Base-by-base conservation (phyloP, 2,888 invertebrate species). In the Pyrocoelia pectoralis region DNA sequence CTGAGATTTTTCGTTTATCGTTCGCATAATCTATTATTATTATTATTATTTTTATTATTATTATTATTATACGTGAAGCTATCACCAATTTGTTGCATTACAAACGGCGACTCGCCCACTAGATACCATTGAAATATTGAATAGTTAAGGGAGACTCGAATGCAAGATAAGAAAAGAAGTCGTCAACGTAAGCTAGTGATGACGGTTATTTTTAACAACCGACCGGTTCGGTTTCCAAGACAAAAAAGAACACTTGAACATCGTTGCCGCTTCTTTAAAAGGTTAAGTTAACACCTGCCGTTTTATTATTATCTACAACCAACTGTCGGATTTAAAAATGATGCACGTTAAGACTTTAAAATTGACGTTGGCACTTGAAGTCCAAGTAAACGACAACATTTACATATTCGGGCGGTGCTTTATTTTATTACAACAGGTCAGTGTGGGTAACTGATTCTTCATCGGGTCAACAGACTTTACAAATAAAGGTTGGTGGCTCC, bases 401-500 rank as follows among this genome's bases (percentile, higher is more conserved):
- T 6, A 24, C 24, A n/a, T n/a, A 24, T 24, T 24, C 24, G 33
- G 33, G 3, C 8, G 33, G 8, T 24, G 24, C 8, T 24, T 33
- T 33, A 3, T n/a, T 33, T 33, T 33, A 33, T 33, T 33, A 33
- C 43, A 17, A 46, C 41, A 41, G 41, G 58, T 63, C 58, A 63
- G 54, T 43, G 51, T 51, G 41, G 60, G 61, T 56, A 57, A 62
- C 41, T 50, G 55, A 60, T 59, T 61, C 64, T 62, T 56, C 64
- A 65, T 58, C 68, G 67, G 68, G 68, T 69, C 68, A 69, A 69
- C 66, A 66, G 56, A 67, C 68, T 65, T 65, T 43, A 19, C 43
- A 53, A 66, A 33, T 59, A 54, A 59, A 63, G 58, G 55, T 58
- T 63, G 33, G 33, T 33, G 8, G 33, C 33, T 6, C 64, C 61